Conservation (phyloP, 1,140 invertebrate genomes). For the Subanguina moxae region DNA sequence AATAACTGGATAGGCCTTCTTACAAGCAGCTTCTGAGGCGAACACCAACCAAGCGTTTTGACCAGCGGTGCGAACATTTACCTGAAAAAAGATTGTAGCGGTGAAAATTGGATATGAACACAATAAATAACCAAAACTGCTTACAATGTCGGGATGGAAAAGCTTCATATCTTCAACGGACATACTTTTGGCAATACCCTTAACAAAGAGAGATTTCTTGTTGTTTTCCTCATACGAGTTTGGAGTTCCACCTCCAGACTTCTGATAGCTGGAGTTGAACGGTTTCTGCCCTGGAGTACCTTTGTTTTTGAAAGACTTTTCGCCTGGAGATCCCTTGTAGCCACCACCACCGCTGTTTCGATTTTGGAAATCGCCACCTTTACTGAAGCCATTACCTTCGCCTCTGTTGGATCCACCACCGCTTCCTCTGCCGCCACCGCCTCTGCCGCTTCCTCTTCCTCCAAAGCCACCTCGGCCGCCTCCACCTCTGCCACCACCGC, state of each 20-base stretch:
- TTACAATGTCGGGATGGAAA: not conserved
- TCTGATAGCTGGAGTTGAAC: too few relatives aligned
- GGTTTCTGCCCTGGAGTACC: too few relatives aligned
- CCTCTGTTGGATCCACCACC: conserved; percentile 4
- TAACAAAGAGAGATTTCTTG: conserved; percentile 15
- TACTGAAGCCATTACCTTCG: not conserved
- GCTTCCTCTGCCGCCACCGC: not conserved
- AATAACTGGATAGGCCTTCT: conserved; percentile 14
- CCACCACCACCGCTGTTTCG: not conserved
- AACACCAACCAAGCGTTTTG: conserved; percentile 18
- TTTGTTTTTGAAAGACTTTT: too few relatives aligned
- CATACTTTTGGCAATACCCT: conserved; percentile 10
- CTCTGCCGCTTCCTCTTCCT: not conserved
- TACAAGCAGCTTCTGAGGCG: conserved; percentile 10
- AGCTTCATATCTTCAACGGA: not conserved
- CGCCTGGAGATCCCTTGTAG: too few relatives aligned
- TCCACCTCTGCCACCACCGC: conserved; percentile 3
- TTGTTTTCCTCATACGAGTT: conserved; percentile 7
- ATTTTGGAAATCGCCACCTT: not conserved
- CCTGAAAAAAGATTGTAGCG: not conserved
- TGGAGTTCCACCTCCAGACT: too few relatives aligned
- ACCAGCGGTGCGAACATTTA: conserved; percentile 5
- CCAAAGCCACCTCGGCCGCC: conserved; percentile 7
- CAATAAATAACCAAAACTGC: too few relatives aligned
- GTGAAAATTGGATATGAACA: too few relatives aligned